Percentiles rank a stretch among this genome's conserved stretches.
Evolutionary conservation across 1,140 invertebrate genomes (phyloP).

Genomic region (Aphelenchoides besseyi): DNA sequence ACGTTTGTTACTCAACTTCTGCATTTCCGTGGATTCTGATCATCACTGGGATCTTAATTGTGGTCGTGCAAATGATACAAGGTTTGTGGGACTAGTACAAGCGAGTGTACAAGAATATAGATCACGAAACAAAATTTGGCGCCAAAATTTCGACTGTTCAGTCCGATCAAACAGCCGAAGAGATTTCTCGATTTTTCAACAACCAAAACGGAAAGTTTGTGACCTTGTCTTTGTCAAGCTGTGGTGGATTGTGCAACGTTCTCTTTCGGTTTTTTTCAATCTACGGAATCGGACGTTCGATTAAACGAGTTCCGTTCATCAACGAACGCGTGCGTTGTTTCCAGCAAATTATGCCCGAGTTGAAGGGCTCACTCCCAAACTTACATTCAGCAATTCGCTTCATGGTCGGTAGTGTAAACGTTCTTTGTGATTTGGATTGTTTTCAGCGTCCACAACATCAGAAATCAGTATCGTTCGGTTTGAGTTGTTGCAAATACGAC

Average conservation of each 20-base stretch:
- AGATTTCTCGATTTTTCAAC: not conserved
- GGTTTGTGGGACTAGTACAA: no score
- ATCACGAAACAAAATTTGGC: no score
- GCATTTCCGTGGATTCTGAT: no score
- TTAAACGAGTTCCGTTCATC: not conserved
- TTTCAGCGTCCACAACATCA: not conserved
- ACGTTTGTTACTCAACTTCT: no score
- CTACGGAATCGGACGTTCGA: constrained; percentile 7
- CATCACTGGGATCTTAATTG: no score
- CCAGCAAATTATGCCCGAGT: not conserved
- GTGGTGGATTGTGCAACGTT: constrained; percentile 1
- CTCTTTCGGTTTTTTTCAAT: constrained; percentile 10
- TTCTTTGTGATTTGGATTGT: not conserved
- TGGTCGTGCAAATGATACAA: no score
- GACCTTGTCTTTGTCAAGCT: not conserved
- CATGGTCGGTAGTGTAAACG: not conserved
- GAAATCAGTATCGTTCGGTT: not conserved
- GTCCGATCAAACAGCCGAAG: not conserved
- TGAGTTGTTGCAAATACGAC: constrained; percentile 1
- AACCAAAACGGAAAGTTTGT: not conserved
- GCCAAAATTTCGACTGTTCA: no score
- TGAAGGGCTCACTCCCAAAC: not conserved
- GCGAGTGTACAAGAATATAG: no score
- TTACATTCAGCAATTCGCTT: not conserved
- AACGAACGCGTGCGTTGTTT: not conserved